phyloP scores from a whole-genome alignment of 2,888 invertebrate genomes.

The Drosophila differens region DNA sequence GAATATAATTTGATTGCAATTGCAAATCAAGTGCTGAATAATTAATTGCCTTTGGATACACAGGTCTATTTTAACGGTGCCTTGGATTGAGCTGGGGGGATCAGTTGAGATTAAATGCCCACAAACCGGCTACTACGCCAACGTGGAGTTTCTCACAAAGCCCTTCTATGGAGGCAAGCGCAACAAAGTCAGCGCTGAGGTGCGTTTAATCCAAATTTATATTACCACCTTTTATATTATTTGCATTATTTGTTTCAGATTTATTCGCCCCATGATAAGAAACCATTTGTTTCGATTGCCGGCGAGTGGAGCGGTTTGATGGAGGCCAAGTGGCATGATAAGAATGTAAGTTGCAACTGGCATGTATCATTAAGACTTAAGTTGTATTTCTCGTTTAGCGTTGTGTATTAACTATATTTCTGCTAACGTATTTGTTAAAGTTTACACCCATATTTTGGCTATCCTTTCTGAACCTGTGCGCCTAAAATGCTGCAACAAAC shows the following conservation, averaged over 20 bases:
- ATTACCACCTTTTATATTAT: not conserved
- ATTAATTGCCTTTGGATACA: slow-evolving; percentile 10
- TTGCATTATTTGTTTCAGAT: slow-evolving; percentile 80
- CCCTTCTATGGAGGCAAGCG: slow-evolving; percentile 99
- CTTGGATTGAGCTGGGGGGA: slow-evolving; percentile 99
- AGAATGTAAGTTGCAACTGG: slow-evolving; percentile 78
- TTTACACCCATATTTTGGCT: slow-evolving; percentile 33
- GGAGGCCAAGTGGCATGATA: slow-evolving; percentile 95
- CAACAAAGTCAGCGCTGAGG: slow-evolving; percentile 93
- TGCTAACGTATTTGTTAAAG: slow-evolving; percentile 44
- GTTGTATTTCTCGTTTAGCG: slow-evolving; percentile 42
- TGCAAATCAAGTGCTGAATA: not conserved
- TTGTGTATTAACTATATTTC: slow-evolving; percentile 48
- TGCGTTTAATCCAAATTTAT: slow-evolving; percentile 82
- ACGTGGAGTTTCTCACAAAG: slow-evolving; percentile 98
- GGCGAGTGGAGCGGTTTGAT: slow-evolving; percentile 99
- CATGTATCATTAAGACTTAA: slow-evolving; percentile 31
- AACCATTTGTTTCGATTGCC: slow-evolving; percentile 93
- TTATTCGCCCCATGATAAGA: slow-evolving; percentile 92
- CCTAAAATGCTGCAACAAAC: slow-evolving; percentile 60
- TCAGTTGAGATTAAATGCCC: slow-evolving; percentile 95
- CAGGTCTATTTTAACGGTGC: slow-evolving; percentile 97
- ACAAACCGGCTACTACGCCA: slow-evolving; percentile 96
- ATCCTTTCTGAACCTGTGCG: slow-evolving; percentile 36
- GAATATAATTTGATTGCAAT: not conserved